Percentiles rank a stretch among this genome's conserved stretches.
These are phyloP conservation scores for Istiophorus platypterus DNA, from an alignment of 2,113 vertebrate genomes.

Conservation along the genomic window DNA sequence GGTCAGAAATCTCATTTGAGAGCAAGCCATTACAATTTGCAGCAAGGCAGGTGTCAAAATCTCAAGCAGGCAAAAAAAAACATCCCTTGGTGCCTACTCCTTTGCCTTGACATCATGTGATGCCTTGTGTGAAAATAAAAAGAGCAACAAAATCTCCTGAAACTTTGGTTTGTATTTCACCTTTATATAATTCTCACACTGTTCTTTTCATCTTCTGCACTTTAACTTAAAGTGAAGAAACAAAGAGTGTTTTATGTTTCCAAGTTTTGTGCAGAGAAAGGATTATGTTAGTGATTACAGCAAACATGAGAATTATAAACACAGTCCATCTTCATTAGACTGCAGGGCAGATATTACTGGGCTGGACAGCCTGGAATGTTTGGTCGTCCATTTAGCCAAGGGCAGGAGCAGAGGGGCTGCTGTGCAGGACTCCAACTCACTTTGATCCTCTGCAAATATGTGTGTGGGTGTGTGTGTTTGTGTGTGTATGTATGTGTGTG, in stretches of 20 bases:
- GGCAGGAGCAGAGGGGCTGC: constrained; percentile 85
- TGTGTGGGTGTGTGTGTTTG: background rate
- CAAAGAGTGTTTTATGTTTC: constrained; percentile 73
- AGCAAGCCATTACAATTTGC: constrained; percentile 80
- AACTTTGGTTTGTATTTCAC: constrained; percentile 54
- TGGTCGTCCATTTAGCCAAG: constrained; percentile 85
- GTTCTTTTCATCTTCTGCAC: constrained; percentile 39
- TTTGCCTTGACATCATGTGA: constrained; percentile 80
- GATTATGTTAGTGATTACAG: constrained; percentile 83
- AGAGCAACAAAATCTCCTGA: constrained; percentile 62
- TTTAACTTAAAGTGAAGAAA: constrained; percentile 61
- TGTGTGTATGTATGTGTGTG: background rate
- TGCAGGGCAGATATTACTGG: constrained; percentile 81
- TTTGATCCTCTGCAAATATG: constrained; percentile 84
- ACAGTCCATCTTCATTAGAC: constrained; percentile 84
- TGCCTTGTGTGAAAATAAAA: constrained; percentile 75
- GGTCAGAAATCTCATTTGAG: constrained; percentile 83
- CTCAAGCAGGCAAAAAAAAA: constrained; percentile 82
- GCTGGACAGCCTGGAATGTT: constrained; percentile 86
- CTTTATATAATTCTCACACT: constrained; percentile 32
- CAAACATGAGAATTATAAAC: constrained; percentile 84
- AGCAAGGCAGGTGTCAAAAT: constrained; percentile 84
- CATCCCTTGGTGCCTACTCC: constrained; percentile 77
- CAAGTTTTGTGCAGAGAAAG: constrained; percentile 74
- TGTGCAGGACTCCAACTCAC: constrained; percentile 81